Conservation (phyloP, 2,888 invertebrate genomes). For the Lepetodrilus schrolli region DNA sequence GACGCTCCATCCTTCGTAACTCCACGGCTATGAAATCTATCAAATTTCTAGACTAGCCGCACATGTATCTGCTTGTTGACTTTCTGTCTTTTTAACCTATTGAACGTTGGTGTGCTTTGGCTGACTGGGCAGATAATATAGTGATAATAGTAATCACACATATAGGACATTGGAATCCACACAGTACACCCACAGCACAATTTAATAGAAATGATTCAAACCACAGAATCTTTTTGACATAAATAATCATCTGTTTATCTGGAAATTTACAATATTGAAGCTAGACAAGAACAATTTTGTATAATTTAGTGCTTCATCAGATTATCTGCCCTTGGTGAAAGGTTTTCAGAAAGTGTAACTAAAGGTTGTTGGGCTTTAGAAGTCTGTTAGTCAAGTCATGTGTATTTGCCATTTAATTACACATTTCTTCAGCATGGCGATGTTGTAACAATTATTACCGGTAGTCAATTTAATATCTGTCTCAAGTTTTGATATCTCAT, state of each 20-base stretch:
- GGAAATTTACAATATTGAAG: no score
- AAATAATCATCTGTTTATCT: no score
- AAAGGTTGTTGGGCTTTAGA: not conserved
- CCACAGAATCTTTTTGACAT: no score
- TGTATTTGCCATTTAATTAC: not conserved
- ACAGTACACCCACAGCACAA: no score
- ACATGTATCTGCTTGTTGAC: not conserved
- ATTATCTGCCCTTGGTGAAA: constrained; percentile 13
- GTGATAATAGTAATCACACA: no score
- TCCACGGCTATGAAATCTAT: not conserved
- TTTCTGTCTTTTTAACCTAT: not conserved
- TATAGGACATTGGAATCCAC: no score
- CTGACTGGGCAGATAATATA: not conserved
- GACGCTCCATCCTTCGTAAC: constrained; percentile 3
- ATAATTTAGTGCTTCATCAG: not conserved
- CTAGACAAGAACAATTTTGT: no score
- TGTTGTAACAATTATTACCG: not conserved
- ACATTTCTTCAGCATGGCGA: not conserved
- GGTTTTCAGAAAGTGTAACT: not conserved
- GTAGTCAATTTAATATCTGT: not conserved
- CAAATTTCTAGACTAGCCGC: not conserved
- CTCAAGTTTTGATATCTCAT: not conserved
- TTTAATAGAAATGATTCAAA: no score
- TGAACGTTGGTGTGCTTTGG: not conserved
- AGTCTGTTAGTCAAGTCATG: not conserved